These are phyloP conservation scores for Platygyra sinensis DNA, from an alignment of 64 coral and sea anemone species.

Conservation along the genomic window DNA sequence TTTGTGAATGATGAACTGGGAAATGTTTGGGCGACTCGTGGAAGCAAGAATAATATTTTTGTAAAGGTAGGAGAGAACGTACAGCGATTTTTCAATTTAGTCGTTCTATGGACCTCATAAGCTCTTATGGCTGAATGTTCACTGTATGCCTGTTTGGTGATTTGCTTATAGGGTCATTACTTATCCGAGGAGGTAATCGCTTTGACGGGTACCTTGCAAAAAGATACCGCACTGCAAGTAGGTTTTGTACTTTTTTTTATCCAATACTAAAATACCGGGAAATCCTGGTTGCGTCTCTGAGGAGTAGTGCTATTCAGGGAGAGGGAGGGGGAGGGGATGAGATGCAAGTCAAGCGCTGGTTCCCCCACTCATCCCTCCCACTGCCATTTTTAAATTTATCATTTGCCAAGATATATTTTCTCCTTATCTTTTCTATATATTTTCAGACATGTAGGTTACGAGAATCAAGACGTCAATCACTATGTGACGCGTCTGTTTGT, in stretches of 20 bases:
- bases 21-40: slow-evolving; percentile 68
- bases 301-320: too few species aligned
- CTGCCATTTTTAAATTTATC: too few species aligned
- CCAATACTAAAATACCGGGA: background rate
- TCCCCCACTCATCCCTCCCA: too few species aligned
- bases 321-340: too few species aligned
- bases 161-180: slow-evolving; percentile 38
- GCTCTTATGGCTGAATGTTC: too few species aligned
- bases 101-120: too few species aligned
- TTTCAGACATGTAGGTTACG: background rate
- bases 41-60: slow-evolving; percentile 67
- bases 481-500: background rate
- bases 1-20: slow-evolving; percentile 62
- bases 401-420: too few species aligned
- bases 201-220: slow-evolving; percentile 26
- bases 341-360: too few species aligned
- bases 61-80: slow-evolving; percentile 52
- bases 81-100: too few species aligned
- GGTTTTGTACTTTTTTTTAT: background rate
- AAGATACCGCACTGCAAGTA: slow-evolving; percentile 41
- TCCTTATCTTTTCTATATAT: too few species aligned
- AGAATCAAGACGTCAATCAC: background rate
- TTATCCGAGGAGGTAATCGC: slow-evolving; percentile 26
- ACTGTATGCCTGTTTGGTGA: too few species aligned
- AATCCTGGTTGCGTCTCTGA: background rate